Evolutionary conservation across 2,888 invertebrate genomes (phyloP).

Genomic region (Oscheius sp.): DNA sequence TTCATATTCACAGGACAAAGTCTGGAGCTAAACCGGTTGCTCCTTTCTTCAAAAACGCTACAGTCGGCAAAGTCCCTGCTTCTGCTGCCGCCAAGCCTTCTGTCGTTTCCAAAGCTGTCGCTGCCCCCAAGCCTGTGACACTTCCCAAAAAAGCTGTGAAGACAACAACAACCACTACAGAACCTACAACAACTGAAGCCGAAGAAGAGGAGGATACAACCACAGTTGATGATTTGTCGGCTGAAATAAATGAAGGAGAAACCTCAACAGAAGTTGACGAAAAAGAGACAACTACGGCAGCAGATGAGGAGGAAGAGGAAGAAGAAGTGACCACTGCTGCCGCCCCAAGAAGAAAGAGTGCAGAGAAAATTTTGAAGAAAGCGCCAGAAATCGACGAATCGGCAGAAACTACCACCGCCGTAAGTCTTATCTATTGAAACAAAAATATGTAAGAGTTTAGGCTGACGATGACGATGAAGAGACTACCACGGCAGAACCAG

Average conservation of each 20-base stretch:
- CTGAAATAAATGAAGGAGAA: neutral
- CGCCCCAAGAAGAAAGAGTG: neutral
- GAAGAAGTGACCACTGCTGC: constrained; percentile 1
- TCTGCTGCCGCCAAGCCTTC: neutral
- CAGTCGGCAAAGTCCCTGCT: neutral
- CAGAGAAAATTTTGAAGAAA: constrained; percentile 1
- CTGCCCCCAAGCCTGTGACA: neutral
- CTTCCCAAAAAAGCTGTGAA: neutral
- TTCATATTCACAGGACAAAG: neutral
- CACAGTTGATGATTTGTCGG: neutral
- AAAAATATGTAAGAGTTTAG: too few species aligned
- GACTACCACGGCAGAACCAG: too few species aligned
- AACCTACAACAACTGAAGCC: neutral
- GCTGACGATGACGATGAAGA: too few species aligned
- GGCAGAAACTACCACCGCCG: neutral
- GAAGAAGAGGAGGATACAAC: constrained; percentile 12
- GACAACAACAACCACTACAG: constrained; percentile 19
- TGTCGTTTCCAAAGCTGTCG: neutral
- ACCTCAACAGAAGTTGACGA: neutral
- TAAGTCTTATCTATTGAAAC: too few species aligned
- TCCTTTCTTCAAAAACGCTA: constrained; percentile 6
- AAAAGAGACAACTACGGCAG: neutral
- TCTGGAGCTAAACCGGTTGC: constrained; percentile 8
- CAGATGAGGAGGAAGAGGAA: constrained; percentile 8
- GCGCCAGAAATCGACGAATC: neutral